These are phyloP conservation scores for Corynorhinus townsendii DNA, from an alignment of 2,113 vertebrate species.

Conservation along the genomic window DNA sequence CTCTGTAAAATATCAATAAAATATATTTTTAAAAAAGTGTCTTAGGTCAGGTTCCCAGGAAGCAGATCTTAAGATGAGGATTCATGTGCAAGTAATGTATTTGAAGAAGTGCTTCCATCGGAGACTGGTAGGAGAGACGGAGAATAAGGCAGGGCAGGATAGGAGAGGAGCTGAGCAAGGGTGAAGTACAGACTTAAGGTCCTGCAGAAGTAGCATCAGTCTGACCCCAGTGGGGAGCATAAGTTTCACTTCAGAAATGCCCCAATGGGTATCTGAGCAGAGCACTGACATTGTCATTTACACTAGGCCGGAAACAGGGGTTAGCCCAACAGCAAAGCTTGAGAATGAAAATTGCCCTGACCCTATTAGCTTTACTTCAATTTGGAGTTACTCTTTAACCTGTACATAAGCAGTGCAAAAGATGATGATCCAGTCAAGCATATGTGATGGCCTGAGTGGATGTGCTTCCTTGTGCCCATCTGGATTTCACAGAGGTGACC, in stretches of 20 bases:
- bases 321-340: neutral
- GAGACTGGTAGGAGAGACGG: neutral
- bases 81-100: neutral
- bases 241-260: neutral
- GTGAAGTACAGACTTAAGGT: neutral
- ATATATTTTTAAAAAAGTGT: too few relatives aligned
- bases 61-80: neutral
- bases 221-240: rapidly evolving
- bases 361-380: neutral
- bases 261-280: neutral
- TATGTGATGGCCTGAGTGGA: rapidly evolving
- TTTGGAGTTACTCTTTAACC: neutral
- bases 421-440: neutral
- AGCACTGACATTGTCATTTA: neutral
- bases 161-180: neutral
- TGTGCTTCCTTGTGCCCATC: neutral
- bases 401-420: neutral
- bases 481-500: too few relatives aligned
- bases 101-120: neutral
- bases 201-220: neutral
- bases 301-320: neutral
- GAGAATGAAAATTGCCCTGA: neutral
- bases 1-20: too few relatives aligned
- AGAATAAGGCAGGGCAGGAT: neutral
- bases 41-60: neutral